Percentiles rank a stretch among this genome's conserved stretches.
These are phyloP conservation scores for Hippoglossus stenolepis DNA, from an alignment of 2,113 vertebrate genomes.

Conservation along the genomic window DNA sequence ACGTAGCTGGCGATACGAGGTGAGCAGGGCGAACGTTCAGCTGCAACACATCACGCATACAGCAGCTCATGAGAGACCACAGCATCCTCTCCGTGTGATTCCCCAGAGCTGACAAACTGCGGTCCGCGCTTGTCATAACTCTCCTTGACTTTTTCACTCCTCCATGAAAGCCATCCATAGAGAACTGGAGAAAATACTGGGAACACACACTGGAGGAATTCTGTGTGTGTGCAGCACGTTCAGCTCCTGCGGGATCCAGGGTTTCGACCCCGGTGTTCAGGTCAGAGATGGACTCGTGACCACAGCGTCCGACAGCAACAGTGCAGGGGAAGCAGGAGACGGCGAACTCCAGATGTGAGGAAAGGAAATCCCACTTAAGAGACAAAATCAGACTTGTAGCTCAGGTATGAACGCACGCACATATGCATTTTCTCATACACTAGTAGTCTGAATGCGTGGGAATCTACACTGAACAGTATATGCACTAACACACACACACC, in stretches of 20 bases:
- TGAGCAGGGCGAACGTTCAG: slow-evolving; percentile 51
- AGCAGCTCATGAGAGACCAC: slow-evolving; percentile 57
- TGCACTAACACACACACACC: slow-evolving; percentile 48
- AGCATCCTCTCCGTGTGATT: slow-evolving; percentile 60
- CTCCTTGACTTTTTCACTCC: slow-evolving; percentile 45
- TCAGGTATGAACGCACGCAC: slow-evolving; percentile 22
- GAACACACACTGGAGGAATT: not conserved
- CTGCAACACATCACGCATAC: slow-evolving; percentile 56
- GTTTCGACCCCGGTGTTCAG: slow-evolving; percentile 2
- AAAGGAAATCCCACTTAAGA: slow-evolving; percentile 27
- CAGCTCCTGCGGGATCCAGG: slow-evolving; percentile 19
- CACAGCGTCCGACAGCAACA: slow-evolving; percentile 6
- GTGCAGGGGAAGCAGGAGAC: not conserved
- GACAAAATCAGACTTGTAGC: slow-evolving; percentile 20
- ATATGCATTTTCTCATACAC: not conserved
- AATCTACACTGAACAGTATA: slow-evolving; percentile 1
- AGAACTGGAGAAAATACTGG: slow-evolving; percentile 23
- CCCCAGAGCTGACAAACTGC: slow-evolving; percentile 62
- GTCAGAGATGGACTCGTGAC: slow-evolving; percentile 27
- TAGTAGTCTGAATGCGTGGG: not conserved
- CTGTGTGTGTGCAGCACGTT: slow-evolving; percentile 6
- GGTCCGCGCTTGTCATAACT: slow-evolving; percentile 58
- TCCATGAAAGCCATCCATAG: slow-evolving; percentile 56
- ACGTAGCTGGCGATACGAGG: slow-evolving; percentile 25
- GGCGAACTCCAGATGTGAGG: slow-evolving; percentile 5